A percentile compares a stretch with the other conserved stretches of the same genome.
phyloP scores from a whole-genome alignment of 1,140 invertebrate genomes.

The Bombus ignitus region DNA sequence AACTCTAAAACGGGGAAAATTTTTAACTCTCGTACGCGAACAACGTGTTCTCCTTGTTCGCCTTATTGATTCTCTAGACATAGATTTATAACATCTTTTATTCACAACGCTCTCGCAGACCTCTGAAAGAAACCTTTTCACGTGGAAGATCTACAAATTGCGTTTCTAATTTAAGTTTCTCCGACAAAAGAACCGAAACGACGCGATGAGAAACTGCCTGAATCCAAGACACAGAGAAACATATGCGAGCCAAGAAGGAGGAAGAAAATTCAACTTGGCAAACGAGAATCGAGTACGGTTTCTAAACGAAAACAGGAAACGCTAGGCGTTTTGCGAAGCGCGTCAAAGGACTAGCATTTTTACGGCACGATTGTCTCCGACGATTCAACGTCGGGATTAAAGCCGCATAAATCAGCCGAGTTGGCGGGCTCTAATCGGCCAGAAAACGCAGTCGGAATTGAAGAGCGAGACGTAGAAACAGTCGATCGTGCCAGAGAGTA shows the following conservation, averaged over 20 bases:
- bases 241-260: neutral
- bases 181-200: neutral
- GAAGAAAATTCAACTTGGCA: conserved; percentile 6
- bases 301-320: neutral
- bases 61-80: neutral
- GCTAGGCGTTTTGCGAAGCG: neutral
- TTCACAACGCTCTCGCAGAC: neutral
- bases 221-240: neutral
- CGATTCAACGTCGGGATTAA: neutral
- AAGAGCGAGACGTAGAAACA: conserved; percentile 31
- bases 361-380: neutral
- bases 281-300: neutral
- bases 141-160: neutral
- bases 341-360: conserved; percentile 6
- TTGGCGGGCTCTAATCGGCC: conserved; percentile 26
- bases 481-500: conserved; percentile 40
- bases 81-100: neutral
- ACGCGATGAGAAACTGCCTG: neutral
- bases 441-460: conserved; percentile 59
- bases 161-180: neutral
- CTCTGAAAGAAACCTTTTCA: neutral
- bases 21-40: neutral
- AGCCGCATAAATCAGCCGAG: conserved; percentile 26
- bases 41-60: neutral
- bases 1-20: neutral